A percentile compares a stretch with the other conserved stretches of the same genome.
Conservation (phyloP, 1,140 invertebrate species). For the Adelges cooleyi region DNA sequence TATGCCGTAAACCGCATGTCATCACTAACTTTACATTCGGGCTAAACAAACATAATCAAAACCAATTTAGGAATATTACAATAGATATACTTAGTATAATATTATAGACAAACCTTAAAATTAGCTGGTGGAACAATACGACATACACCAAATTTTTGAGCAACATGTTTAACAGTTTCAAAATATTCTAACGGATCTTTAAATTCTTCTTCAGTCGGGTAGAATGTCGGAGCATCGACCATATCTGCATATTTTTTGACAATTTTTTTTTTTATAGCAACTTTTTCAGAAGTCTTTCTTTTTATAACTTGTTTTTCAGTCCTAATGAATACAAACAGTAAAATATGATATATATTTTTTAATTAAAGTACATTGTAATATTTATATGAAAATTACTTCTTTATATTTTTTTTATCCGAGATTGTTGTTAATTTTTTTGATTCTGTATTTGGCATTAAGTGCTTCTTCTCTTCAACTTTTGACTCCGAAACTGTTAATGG, state of each 20-base stretch:
- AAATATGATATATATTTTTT: too few relatives aligned
- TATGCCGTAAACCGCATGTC: conserved; percentile 79
- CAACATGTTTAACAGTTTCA: conserved; percentile 63
- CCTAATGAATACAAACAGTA: too few relatives aligned
- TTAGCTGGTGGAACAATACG: conserved; percentile 73
- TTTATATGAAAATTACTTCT: conserved; percentile 4
- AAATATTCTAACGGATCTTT: conserved; percentile 84
- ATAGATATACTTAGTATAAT: not conserved
- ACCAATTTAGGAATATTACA: not conserved
- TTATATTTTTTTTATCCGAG: not conserved
- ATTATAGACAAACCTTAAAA: conserved; percentile 51
- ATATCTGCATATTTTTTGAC: conserved; percentile 45
- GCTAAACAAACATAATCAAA: conserved; percentile 40
- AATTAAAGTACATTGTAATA: too few relatives aligned
- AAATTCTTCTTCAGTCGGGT: conserved; percentile 74
- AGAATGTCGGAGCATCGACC: conserved; percentile 70
- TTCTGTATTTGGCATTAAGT: conserved; percentile 4
- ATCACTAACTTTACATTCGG: conserved; percentile 73
- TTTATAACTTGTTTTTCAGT: conserved; percentile 22
- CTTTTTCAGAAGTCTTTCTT: not conserved
- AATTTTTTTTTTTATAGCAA: not conserved
- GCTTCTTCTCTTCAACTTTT: not conserved
- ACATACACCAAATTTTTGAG: conserved; percentile 76
- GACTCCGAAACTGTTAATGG: not conserved
- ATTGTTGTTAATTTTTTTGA: not conserved